phyloP scores from a whole-genome alignment of 30 jellyfish, hydroid and myxozoan species.

The Hydractinia echinata region DNA sequence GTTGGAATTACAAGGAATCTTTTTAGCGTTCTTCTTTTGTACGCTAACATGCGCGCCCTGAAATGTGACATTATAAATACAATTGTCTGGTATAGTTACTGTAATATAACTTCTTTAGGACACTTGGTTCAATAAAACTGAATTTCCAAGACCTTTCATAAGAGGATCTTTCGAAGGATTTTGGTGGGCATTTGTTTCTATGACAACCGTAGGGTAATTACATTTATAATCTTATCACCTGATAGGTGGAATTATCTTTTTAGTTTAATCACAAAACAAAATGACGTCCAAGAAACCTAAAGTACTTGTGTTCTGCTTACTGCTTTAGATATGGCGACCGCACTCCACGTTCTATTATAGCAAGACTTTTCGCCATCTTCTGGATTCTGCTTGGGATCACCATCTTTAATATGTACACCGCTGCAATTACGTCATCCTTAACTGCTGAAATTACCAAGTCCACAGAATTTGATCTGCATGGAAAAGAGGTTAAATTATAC shows the following conservation, averaged over 20 bases:
- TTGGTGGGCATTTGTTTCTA: constrained; percentile 22
- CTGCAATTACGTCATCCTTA: constrained; percentile 4
- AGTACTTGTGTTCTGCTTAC: too few relatives aligned
- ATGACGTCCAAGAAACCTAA: too few relatives aligned
- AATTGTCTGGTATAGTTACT: too few relatives aligned
- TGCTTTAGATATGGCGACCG: constrained; percentile 14
- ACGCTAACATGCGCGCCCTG: background rate
- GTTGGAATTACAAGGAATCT: too few relatives aligned
- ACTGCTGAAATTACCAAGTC: background rate
- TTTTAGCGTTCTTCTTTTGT: background rate
- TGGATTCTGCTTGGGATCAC: constrained; percentile 7
- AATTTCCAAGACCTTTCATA: constrained; percentile 6
- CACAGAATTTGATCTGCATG: background rate
- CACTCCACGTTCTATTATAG: background rate
- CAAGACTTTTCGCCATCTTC: constrained; percentile 2
- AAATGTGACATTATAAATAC: background rate
- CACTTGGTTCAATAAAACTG: constrained; percentile 3
- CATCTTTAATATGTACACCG: constrained; percentile 2
- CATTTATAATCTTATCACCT: background rate
- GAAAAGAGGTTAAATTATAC: background rate
- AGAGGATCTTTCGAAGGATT: constrained; percentile 10
- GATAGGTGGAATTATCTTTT: background rate
- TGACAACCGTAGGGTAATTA: constrained; percentile 16
- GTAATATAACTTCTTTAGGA: background rate
- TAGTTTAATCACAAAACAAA: background rate